Base-by-base conservation (phyloP, 2,113 vertebrate genomes). In the Mellivora capensis region DNA sequence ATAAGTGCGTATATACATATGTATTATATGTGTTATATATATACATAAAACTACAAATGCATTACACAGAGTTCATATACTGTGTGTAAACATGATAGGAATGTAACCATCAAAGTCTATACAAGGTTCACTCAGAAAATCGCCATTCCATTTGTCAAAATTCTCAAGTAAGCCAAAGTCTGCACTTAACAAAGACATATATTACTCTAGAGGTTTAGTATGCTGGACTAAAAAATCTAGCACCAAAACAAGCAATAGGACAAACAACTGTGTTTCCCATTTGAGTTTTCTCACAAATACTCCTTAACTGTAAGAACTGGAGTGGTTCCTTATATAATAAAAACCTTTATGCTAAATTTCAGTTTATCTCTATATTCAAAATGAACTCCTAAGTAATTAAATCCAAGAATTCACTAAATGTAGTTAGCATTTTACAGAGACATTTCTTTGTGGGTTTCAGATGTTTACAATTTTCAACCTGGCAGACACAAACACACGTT, bases 231-330 rank as follows among this genome's bases (percentile, higher is more conserved):
- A 90, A 88, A 88, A 93, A 91, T 64, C 42, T 84, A 91, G 44
- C 44, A 94, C 62, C 54, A 81, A 47, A 47, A 76, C 42, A 77
- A 34, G 29, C 29, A 49, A 90, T 0, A 49, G 34, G 10, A 90
- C 44, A 95, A 96, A 42, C 67, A 90, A 90, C 18, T 52, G 3
- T 69, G 18, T 87, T 93, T 90, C 20, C 47, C 57, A 52, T 80
- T 76, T 97, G 62, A 93, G 84, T 92, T 69, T 98, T 82, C 72
- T 62, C 57, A 89, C 34, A 96, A 93, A 93, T 88, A 77, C 39
- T 74, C 52, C 69, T 77, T 86, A 94, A 80, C 17, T 81, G 0
- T 85, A 83, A 93, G 8, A 74, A 84, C 0, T 84, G 37, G 14
- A 91, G 34, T 21, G 67, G 37, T 52, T 95, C 49, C 52, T 79